A percentile compares a stretch with the other conserved stretches of the same genome.
Evolutionary conservation across 2,888 invertebrate genomes (phyloP).

Genomic region (Leptinotarsa tumamoca): DNA sequence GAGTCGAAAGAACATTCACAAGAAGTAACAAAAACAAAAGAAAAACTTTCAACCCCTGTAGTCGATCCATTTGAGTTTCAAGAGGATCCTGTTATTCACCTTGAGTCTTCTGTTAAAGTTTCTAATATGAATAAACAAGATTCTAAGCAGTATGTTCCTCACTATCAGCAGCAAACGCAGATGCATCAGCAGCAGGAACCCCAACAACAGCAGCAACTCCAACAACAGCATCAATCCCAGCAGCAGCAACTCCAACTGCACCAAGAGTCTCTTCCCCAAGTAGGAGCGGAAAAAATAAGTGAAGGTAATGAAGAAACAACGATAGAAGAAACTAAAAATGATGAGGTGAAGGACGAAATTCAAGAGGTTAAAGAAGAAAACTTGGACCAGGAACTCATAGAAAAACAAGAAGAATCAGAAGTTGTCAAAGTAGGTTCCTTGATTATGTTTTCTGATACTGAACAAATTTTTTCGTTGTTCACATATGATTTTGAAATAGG

Average conservation of each 20-base stretch:
- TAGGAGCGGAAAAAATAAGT: background rate
- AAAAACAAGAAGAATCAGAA: conserved; percentile 4
- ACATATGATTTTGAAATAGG: background rate
- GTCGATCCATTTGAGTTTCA: conserved; percentile 66
- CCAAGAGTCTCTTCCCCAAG: background rate
- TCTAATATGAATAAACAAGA: conserved; percentile 42
- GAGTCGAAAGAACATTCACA: conserved; percentile 53
- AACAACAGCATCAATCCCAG: conserved; percentile 17
- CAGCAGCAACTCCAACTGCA: background rate
- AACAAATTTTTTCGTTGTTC: background rate
- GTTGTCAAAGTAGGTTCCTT: conserved; percentile 13
- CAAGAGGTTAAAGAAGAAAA: conserved; percentile 18
- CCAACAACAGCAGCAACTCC: background rate
- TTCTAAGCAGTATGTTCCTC: conserved; percentile 45
- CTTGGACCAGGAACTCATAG: background rate
- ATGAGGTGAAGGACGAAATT: background rate
- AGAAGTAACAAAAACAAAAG: conserved; percentile 19
- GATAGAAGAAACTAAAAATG: conserved; percentile 11
- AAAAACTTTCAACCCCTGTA: conserved; percentile 34
- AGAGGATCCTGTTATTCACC: conserved; percentile 62
- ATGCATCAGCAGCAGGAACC: background rate
- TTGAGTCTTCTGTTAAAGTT: conserved; percentile 48
- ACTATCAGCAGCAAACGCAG: conserved; percentile 49
- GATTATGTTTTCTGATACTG: no score
- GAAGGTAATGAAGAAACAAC: background rate